Percentiles rank a stretch among this genome's conserved stretches.
phyloP scores from a whole-genome alignment of 2,888 invertebrate genomes.

The Apoda limacodes region DNA sequence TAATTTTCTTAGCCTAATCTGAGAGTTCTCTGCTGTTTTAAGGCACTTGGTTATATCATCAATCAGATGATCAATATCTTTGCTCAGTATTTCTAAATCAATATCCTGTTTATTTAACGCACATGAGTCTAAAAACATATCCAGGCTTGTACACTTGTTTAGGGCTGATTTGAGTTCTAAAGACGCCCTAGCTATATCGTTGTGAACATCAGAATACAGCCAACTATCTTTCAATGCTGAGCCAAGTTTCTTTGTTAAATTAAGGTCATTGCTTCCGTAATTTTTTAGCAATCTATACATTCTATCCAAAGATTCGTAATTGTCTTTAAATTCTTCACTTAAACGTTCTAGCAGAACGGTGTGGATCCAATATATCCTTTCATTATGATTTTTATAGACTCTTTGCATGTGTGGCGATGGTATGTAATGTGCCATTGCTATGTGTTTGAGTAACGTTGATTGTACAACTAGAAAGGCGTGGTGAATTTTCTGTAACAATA shows the following conservation, averaged over 20 bases:
- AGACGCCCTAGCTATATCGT: slow-evolving; percentile 41
- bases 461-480: slow-evolving; percentile 59
- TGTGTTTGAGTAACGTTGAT: slow-evolving; percentile 50
- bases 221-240: slow-evolving; percentile 39
- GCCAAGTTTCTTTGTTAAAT: slow-evolving; percentile 33
- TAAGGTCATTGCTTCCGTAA: slow-evolving; percentile 33
- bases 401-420: slow-evolving; percentile 28
- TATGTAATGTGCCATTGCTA: slow-evolving; percentile 47
- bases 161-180: slow-evolving; percentile 48
- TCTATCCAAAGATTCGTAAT: slow-evolving; percentile 39
- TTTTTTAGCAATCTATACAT: slow-evolving; percentile 57
- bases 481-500: slow-evolving; percentile 53
- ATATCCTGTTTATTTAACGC: slow-evolving; percentile 46
- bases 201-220: slow-evolving; percentile 57
- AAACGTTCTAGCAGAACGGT: slow-evolving; percentile 34
- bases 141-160: slow-evolving; percentile 46
- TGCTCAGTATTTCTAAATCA: slow-evolving; percentile 39
- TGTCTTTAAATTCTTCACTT: slow-evolving; percentile 35
- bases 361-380: slow-evolving; percentile 55
- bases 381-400: slow-evolving; percentile 52
- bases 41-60: slow-evolving; percentile 46
- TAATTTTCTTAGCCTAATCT: slow-evolving; percentile 48
- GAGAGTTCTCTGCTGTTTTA: slow-evolving; percentile 41
- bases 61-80: slow-evolving; percentile 50
- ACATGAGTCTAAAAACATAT: slow-evolving; percentile 55